These are phyloP conservation scores for Cosmorhoe ocellata DNA, from an alignment of 2,888 invertebrate genomes.

Conservation along the genomic window DNA sequence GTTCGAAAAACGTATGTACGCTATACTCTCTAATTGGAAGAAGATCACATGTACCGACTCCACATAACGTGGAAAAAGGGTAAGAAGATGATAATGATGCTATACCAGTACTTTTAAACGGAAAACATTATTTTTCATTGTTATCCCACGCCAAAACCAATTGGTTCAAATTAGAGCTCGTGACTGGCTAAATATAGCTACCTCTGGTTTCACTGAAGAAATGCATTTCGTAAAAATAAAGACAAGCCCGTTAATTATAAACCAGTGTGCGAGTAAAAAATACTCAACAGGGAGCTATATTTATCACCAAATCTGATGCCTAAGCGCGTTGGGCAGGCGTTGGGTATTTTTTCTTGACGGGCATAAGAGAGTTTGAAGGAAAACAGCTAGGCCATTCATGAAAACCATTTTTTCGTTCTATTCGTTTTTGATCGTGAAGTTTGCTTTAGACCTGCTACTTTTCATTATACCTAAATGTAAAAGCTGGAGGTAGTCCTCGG, in stretches of 20 bases:
- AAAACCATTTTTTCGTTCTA: background rate
- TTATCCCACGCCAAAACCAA: conserved; percentile 18
- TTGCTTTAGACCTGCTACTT: too few species aligned
- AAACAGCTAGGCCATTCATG: conserved; percentile 4
- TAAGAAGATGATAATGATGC: too few species aligned
- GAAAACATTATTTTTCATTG: too few species aligned
- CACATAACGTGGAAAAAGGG: too few species aligned
- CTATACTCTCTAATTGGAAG: too few species aligned
- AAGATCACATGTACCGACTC: too few species aligned
- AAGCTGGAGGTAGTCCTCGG: too few species aligned
- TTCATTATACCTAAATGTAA: too few species aligned
- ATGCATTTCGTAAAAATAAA: conserved; percentile 47
- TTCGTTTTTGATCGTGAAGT: too few species aligned
- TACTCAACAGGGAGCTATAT: conserved; percentile 64
- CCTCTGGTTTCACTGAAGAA: conserved; percentile 40
- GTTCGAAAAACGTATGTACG: too few species aligned
- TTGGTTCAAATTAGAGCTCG: conserved; percentile 25
- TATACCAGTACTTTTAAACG: too few species aligned
- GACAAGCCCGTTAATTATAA: conserved; percentile 62
- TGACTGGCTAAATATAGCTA: conserved; percentile 27
- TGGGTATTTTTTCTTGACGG: conserved; percentile 47
- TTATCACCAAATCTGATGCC: conserved; percentile 75
- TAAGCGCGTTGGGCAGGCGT: conserved; percentile 56
- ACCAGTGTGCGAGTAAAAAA: conserved; percentile 48
- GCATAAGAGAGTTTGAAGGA: background rate